Evolutionary conservation across 2,113 vertebrate genomes (phyloP).

Genomic region (Tenebrosternarchus preto): DNA sequence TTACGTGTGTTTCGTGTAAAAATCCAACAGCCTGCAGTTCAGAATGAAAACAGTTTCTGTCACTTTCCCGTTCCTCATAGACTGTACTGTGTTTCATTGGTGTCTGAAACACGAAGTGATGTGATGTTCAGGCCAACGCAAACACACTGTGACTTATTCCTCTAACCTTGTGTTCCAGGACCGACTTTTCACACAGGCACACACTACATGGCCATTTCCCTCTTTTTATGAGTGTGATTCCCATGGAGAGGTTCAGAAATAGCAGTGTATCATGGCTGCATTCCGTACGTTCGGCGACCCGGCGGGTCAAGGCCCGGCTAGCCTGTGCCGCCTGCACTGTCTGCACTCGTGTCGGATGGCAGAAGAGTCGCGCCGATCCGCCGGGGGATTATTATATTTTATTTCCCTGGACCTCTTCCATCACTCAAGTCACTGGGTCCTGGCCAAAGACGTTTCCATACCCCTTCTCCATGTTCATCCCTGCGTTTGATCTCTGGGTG

Average conservation of each 20-base stretch:
- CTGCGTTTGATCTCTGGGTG: conserved; percentile 51
- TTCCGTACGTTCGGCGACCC: no score
- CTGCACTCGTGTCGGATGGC: conserved; percentile 12
- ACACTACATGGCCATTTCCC: conserved; percentile 32
- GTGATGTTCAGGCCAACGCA: conserved; percentile 60
- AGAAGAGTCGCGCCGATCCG: conserved; percentile 18
- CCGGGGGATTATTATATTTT: conserved; percentile 52
- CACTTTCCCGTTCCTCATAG: conserved; percentile 26
- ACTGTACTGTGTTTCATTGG: conserved; percentile 58
- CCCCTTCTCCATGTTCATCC: conserved; percentile 29
- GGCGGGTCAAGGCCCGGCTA: no score
- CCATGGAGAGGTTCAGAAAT: conserved; percentile 54
- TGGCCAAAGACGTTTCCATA: conserved; percentile 37
- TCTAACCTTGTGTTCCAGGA: conserved; percentile 68
- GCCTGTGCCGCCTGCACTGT: no score
- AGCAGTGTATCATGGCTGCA: no score
- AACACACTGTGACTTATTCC: conserved; percentile 67
- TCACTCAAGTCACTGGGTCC: conserved; percentile 42
- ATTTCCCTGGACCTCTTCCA: conserved; percentile 48
- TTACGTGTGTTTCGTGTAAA: neutral
- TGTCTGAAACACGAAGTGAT: conserved; percentile 61
- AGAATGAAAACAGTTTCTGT: conserved; percentile 15
- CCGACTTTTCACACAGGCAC: conserved; percentile 56
- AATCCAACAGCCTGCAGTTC: neutral
- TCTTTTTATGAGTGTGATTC: conserved; percentile 57